Evolutionary conservation across 2,113 vertebrate genomes (phyloP).

Genomic region (Paramisgurnus dabryanus): DNA sequence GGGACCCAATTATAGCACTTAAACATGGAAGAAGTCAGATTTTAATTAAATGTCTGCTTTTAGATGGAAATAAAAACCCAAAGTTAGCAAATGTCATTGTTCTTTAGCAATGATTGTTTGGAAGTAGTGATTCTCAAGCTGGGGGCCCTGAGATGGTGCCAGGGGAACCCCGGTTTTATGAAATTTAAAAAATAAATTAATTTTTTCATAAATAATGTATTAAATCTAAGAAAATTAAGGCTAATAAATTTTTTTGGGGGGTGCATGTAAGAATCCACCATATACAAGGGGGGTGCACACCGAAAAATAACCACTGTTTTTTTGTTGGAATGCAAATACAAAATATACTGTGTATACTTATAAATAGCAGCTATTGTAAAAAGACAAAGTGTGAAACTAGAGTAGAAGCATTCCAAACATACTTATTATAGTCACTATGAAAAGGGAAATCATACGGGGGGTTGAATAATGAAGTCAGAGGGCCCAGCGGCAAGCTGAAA

Average conservation of each 20-base stretch:
- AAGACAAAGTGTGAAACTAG: conserved; percentile 18
- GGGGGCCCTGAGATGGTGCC: no score
- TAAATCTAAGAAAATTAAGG: no score
- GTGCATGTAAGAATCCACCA: no score
- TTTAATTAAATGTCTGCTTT: background rate
- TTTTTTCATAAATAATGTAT: no score
- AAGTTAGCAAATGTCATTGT: background rate
- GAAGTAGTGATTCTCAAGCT: background rate
- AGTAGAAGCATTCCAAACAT: conserved; percentile 59
- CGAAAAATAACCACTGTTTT: background rate
- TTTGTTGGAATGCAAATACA: background rate
- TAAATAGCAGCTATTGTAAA: background rate
- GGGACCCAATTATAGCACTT: no score
- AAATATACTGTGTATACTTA: background rate
- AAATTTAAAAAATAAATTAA: no score
- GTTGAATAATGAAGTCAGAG: conserved; percentile 68
- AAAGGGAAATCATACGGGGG: conserved; percentile 67
- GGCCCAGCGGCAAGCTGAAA: conserved; percentile 67
- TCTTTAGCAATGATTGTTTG: background rate
- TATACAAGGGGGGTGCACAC: no score
- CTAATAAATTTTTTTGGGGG: no score
- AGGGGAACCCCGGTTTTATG: no score
- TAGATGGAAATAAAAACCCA: background rate
- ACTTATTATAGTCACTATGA: conserved; percentile 59
- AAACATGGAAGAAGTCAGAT: no score